Evolutionary conservation across 2,113 vertebrate species (phyloP).

Genomic region (Myrmecophaga tridactyla): DNA sequence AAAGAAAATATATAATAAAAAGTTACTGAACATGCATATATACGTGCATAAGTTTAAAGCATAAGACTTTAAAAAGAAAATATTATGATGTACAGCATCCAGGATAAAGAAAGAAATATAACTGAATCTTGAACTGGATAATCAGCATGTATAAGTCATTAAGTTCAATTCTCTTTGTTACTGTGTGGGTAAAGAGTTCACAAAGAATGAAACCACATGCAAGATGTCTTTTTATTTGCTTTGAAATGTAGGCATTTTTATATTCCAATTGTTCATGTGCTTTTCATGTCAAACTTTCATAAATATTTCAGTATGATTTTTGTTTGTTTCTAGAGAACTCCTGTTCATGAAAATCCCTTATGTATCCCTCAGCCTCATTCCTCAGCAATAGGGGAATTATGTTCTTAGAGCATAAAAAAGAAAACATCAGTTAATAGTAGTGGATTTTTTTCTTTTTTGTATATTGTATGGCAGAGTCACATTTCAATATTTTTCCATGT

Average conservation of each 20-base stretch:
- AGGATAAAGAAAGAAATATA: background rate
- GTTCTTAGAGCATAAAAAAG: background rate
- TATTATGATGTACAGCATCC: background rate
- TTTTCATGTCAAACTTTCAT: background rate
- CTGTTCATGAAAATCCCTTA: background rate
- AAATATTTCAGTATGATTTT: background rate
- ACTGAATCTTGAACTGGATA: background rate
- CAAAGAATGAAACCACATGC: background rate
- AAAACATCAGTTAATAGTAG: background rate
- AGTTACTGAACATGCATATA: background rate
- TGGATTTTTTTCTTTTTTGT: background rate
- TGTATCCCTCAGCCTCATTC: background rate
- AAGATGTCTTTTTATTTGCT: background rate
- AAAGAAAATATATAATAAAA: background rate
- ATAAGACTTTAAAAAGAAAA: background rate
- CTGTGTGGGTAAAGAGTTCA: background rate
- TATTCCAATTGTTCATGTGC: background rate
- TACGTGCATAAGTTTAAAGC: background rate
- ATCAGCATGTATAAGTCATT: background rate
- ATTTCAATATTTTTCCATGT: too few species aligned
- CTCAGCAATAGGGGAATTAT: background rate
- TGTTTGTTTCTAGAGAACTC: background rate
- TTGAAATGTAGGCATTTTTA: slow-evolving; percentile 15
- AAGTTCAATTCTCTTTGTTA: background rate
- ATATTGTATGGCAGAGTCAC: too few species aligned